Base-by-base conservation (phyloP, 2,888 invertebrate genomes). In the Thera obeliscata region DNA sequence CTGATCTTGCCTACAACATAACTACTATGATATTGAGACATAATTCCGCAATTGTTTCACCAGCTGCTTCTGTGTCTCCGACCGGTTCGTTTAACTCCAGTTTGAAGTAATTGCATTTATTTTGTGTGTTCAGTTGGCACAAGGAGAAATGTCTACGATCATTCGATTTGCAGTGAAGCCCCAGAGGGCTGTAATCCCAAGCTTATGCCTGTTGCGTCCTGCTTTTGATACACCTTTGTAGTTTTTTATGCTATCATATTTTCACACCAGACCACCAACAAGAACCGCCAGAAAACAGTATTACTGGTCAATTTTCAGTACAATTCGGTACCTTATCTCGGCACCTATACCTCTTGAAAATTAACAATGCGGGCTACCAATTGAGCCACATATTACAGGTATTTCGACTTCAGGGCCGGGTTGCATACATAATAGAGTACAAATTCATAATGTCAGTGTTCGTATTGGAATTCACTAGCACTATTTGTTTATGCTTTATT, bases 81-180 rank as follows among this genome's bases (percentile, higher is more conserved):
- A 63, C 61, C 73, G 70, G 73, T 74, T 76, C 76, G 70, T 76
- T 70, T 60, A 71, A 76, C 76, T 74, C 74, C 64, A 72, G 75
- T 70, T 76, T 76, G 60, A 70, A 76, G 77, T 81, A 80, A 78
- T 82, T 80, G 78, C 78, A 80, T 82, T 80, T 80, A 83, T 84
- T 84, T 84, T 79, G 81, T 81, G 75, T 79, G 74, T 82, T 81
- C 77, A 77, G 63, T 64, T 64, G 71, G 74, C 71, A 76, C 74
- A 81, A 74, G 69, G 73, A 72, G 79, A 84, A 83, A 84, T 87
- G 84, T 87, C 87, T 84, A 84, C 84, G 84, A 84, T 91, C 90
- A 90, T 90, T 91, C 88, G 87, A 91, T 91, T 90, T 90, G 88
- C 88, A 84, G 83, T 74, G 92, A 93, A 92, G 91, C 92, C 93